These are phyloP conservation scores for Paramormyrops hopkinsi DNA, from an alignment of 2,797 vertebrate species.

Conservation along the genomic window DNA sequence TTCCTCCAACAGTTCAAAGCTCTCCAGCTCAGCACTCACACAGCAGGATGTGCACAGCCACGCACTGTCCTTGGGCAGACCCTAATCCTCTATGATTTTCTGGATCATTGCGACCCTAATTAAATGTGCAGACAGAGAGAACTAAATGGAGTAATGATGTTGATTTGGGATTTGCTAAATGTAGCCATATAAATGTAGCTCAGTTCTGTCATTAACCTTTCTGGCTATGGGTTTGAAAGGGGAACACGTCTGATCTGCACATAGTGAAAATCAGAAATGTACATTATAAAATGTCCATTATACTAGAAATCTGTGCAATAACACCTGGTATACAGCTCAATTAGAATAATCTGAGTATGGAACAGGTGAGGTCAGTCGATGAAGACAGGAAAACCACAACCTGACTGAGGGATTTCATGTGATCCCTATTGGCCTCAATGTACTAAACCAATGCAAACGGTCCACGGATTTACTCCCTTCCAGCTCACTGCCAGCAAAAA, in stretches of 20 bases:
- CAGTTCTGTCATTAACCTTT: not conserved
- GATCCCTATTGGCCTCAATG: not conserved
- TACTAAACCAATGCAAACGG: not conserved
- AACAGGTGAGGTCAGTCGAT: not conserved
- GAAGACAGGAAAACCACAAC: not conserved
- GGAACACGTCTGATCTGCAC: not conserved
- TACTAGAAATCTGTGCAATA: not conserved
- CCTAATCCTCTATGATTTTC: not conserved
- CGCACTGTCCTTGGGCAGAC: not conserved
- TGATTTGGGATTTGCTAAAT: slow-evolving; percentile 10
- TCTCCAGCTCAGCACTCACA: not conserved
- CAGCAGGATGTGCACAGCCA: not conserved
- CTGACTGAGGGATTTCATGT: not conserved
- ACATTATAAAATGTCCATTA: not conserved
- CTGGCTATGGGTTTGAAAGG: not conserved
- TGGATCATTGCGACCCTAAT: not conserved
- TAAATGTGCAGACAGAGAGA: not conserved
- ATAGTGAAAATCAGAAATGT: not conserved
- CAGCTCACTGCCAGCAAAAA: not conserved
- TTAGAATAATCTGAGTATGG: not conserved
- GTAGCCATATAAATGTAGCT: not conserved
- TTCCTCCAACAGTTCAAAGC: not conserved
- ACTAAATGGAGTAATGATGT: not conserved
- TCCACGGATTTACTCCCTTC: not conserved
- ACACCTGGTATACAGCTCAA: not conserved